phyloP scores from a whole-genome alignment of 2,797 vertebrate species.

The Apodemus agrarius region DNA sequence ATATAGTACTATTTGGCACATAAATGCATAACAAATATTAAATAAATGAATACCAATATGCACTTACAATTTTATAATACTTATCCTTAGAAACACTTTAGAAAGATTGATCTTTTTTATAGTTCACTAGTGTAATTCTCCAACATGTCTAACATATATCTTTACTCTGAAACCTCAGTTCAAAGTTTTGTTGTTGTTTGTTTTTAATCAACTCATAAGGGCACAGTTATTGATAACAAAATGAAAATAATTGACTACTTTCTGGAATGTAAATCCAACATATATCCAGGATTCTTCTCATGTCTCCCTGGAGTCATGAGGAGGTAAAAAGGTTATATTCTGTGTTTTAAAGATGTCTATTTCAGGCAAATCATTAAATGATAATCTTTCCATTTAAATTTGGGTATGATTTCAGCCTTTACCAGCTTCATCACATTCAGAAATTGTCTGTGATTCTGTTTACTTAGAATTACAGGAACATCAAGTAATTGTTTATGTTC shows the following conservation, averaged over 20 bases:
- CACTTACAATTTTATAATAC: not conserved
- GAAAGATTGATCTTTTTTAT: not conserved
- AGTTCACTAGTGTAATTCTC: not conserved
- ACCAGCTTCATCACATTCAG: not conserved
- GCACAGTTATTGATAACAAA: not conserved
- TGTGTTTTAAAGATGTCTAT: not conserved
- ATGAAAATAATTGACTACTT: not conserved
- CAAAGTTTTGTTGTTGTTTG: not conserved
- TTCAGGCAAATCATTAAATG: too few species aligned
- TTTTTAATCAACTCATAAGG: not conserved
- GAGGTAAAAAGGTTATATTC: not conserved
- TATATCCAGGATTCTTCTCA: not conserved
- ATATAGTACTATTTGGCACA: not conserved
- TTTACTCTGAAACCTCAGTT: not conserved
- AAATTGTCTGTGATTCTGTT: not conserved
- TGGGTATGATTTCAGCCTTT: not conserved
- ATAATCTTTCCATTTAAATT: not conserved
- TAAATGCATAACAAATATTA: not conserved
- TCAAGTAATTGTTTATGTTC: not conserved
- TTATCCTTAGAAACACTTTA: not conserved
- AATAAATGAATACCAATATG: not conserved
- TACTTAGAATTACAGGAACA: not conserved
- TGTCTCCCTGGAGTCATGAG: not conserved
- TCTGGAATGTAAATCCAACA: not conserved
- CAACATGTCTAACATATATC: not conserved